Percentiles rank a stretch among this genome's conserved stretches.
phyloP scores from a whole-genome alignment of 2,113 vertebrate species.

The Callaeas wilsoni region DNA sequence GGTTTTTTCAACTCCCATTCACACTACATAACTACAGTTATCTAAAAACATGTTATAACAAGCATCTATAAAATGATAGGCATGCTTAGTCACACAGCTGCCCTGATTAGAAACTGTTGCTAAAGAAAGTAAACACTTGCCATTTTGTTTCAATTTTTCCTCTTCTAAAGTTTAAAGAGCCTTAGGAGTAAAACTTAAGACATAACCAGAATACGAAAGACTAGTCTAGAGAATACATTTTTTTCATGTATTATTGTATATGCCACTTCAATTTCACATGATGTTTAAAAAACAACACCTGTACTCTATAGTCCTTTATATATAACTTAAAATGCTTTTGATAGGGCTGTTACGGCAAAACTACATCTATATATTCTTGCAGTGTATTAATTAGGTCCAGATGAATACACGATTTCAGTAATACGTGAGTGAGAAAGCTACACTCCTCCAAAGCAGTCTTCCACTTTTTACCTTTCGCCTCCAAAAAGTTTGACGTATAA shows the following conservation, averaged over 20 bases:
- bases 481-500: fast-evolving
- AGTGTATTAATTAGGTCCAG: not conserved
- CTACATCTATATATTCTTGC: not conserved
- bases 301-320: not conserved
- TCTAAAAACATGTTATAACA: not conserved
- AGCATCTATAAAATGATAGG: not conserved
- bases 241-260: not conserved
- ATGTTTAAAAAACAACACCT: not conserved
- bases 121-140: not conserved
- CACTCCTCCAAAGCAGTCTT: not conserved
- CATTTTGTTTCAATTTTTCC: not conserved
- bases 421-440: not conserved
- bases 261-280: not conserved
- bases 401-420: not conserved
- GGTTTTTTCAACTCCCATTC: not conserved
- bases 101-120: not conserved
- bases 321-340: not conserved
- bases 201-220: not conserved
- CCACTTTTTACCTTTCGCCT: not conserved
- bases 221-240: not conserved
- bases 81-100: not conserved
- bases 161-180: not conserved
- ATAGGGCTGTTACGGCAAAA: not conserved
- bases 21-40: not conserved
- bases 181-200: not conserved